phyloP scores from a whole-genome alignment of 2,113 vertebrate genomes.

The Mesembrinibis cayennensis region DNA sequence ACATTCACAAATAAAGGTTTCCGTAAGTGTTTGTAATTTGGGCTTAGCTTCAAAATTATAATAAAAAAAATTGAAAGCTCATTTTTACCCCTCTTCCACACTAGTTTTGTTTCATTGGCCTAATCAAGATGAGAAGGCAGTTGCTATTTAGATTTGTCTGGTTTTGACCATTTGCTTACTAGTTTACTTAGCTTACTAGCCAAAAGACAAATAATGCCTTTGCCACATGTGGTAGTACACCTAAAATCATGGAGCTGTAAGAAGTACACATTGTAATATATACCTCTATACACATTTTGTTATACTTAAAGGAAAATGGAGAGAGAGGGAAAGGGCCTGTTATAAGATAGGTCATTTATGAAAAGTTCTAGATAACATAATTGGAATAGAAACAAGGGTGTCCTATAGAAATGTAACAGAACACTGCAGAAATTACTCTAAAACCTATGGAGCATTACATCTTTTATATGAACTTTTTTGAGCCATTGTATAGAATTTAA shows the following conservation, averaged over 20 bases:
- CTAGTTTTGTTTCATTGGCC: not conserved
- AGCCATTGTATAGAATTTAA: constrained; percentile 54
- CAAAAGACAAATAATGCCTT: not conserved
- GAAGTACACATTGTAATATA: not conserved
- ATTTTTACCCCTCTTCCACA: not conserved
- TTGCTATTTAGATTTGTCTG: not conserved
- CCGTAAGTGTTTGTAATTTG: not conserved
- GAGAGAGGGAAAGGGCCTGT: not conserved
- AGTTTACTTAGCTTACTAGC: not conserved
- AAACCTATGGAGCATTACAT: constrained; percentile 27
- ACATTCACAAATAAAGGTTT: not conserved
- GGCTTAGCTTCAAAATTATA: not conserved
- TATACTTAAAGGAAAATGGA: not conserved
- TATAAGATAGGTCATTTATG: not conserved
- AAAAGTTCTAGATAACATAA: constrained; percentile 46
- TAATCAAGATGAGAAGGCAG: not conserved
- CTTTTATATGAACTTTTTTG: constrained; percentile 50
- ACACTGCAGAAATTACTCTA: constrained; percentile 30
- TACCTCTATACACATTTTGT: not conserved
- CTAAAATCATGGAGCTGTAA: not conserved
- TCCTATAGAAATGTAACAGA: constrained; percentile 46
- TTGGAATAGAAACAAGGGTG: constrained; percentile 44
- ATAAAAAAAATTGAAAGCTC: not conserved
- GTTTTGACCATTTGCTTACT: not conserved
- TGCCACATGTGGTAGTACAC: not conserved